Conservation (phyloP, 1,140 invertebrate genomes). For the Colletes gigas region DNA sequence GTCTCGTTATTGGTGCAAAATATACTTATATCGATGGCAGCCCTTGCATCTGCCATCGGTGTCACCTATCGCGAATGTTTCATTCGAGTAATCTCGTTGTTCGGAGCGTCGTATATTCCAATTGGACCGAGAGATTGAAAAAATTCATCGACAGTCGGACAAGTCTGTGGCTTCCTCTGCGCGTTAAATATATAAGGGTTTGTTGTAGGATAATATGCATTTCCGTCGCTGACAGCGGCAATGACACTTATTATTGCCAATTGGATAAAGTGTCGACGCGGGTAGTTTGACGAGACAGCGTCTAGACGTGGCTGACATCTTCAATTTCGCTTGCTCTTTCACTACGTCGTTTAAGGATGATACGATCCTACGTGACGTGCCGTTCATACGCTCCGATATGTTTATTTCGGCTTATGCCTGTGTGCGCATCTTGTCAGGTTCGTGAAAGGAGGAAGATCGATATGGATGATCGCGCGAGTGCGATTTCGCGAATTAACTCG, state of each 20-base stretch:
- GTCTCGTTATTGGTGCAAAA: conserved; percentile 51
- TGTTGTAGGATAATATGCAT: conserved; percentile 68
- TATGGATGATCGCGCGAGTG: conserved; percentile 22
- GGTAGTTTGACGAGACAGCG: conserved; percentile 73
- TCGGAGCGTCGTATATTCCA: not conserved
- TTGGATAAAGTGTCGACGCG: conserved; percentile 70
- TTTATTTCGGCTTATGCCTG: conserved; percentile 15
- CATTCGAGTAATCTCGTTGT: not conserved
- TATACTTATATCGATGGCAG: conserved; percentile 47
- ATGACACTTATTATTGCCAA: conserved; percentile 69
- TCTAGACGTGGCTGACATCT: conserved; percentile 72
- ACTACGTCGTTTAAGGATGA: conserved; percentile 49
- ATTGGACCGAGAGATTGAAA: no score
- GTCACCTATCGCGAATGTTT: no score
- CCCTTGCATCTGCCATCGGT: not conserved
- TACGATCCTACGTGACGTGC: conserved; percentile 44
- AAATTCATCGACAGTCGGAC: not conserved
- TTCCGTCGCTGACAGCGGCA: conserved; percentile 64
- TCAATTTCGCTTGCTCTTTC: conserved; percentile 63
- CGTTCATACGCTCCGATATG: conserved; percentile 35
- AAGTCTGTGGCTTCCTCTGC: not conserved
- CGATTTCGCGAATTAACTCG: not conserved
- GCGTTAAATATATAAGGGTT: conserved; percentile 44
- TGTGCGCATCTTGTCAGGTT: not conserved
- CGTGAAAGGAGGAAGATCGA: conserved; percentile 43